phyloP scores from a whole-genome alignment of 64 coral and sea anemone species.

The Trachythela sp. region DNA sequence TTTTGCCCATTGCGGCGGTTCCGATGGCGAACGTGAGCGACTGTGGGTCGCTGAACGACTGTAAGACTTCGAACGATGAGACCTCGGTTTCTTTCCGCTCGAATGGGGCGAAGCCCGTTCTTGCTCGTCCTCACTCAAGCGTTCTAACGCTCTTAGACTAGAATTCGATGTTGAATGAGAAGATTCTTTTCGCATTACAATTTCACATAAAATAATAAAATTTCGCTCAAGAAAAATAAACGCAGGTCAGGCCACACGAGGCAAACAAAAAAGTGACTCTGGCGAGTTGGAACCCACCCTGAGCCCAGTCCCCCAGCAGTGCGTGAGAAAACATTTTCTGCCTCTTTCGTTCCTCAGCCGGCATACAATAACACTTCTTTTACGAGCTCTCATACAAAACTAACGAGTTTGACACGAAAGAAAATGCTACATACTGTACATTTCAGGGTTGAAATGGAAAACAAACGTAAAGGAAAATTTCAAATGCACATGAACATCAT shows the following conservation, averaged over 20 bases:
- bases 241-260: not conserved
- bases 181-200: not conserved
- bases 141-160: not conserved
- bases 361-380: not conserved
- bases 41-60: not conserved
- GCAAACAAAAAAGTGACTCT: slow-evolving; percentile 7
- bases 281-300: not conserved
- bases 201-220: not conserved
- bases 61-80: not conserved
- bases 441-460: too few relatives aligned
- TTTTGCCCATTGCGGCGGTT: not conserved
- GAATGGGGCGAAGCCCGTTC: not conserved
- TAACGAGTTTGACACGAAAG: too few relatives aligned
- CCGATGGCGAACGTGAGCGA: not conserved
- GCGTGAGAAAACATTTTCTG: slow-evolving; percentile 17
- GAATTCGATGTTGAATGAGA: not conserved
- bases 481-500: too few relatives aligned
- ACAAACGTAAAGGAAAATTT: too few relatives aligned
- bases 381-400: too few relatives aligned
- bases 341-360: slow-evolving; percentile 21
- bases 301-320: not conserved
- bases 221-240: not conserved
- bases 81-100: not conserved
- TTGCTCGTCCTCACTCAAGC: not conserved
- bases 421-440: too few relatives aligned